phyloP scores from a whole-genome alignment of 2,113 vertebrate species.

The Entosphenus tridentatus region DNA sequence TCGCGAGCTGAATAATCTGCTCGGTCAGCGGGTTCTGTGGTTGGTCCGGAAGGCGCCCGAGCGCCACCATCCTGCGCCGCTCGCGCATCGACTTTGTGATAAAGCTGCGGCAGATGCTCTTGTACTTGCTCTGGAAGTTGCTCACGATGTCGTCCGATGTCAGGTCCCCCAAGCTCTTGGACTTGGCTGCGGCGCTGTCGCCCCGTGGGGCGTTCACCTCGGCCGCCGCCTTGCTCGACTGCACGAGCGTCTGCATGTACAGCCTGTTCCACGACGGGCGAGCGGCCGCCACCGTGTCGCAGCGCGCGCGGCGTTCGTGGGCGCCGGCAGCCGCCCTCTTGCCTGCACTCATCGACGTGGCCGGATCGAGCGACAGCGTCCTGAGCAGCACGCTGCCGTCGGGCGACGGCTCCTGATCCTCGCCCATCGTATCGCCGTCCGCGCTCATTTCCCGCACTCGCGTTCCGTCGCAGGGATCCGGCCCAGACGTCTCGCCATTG shows the following conservation, averaged over 20 bases:
- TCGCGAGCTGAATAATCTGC: constrained; percentile 43
- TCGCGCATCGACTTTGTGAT: constrained; percentile 29
- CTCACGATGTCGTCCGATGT: constrained; percentile 62
- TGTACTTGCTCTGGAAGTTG: constrained; percentile 46
- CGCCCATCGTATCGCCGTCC: too few relatives aligned
- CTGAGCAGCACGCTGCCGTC: too few relatives aligned
- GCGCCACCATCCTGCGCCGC: constrained; percentile 15
- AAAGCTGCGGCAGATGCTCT: constrained; percentile 51
- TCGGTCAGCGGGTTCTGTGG: constrained; percentile 31
- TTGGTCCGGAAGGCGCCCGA: background rate
- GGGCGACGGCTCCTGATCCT: too few relatives aligned
- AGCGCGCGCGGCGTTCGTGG: constrained; percentile 19
- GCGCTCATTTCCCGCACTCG: too few relatives aligned
- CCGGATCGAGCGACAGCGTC: too few relatives aligned
- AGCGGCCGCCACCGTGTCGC: constrained; percentile 24
- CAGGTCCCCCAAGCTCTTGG: constrained; percentile 73
- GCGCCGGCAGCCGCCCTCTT: constrained; percentile 9
- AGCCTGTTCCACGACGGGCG: constrained; percentile 31
- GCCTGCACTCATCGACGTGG: too few relatives aligned
- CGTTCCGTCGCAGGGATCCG: too few relatives aligned
- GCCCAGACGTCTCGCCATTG: too few relatives aligned
- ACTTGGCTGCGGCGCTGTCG: constrained; percentile 25
- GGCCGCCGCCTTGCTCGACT: constrained; percentile 16
- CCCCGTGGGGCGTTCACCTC: constrained; percentile 11
- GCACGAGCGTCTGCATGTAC: constrained; percentile 42